Evolutionary conservation across 2,888 invertebrate genomes (phyloP), one percentile per base, ranked within the genome.

Genomic region (Peribatodes rhomboidaria): DNA sequence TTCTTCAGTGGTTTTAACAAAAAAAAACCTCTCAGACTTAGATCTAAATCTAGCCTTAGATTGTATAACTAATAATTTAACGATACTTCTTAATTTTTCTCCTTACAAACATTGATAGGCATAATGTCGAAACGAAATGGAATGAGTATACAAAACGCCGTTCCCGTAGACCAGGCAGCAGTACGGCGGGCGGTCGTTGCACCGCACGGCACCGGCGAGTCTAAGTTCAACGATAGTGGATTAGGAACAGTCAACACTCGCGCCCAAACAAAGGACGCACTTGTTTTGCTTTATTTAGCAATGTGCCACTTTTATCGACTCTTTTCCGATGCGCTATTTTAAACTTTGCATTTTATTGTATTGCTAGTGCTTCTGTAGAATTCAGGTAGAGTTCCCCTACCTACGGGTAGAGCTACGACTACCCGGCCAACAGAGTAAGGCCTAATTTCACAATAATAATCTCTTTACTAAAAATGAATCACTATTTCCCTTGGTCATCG

Each of bases 231-330:
- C 87, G 89, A 88, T 88, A 89, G 88, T 83, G 86, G 89, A 90
- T 90, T 90, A 90, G 88, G 84, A 83, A 88, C 87, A 88, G 90
- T 89, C 86, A 90, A 91, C 92, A 90, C 79, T 78, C 74, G 73
- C 80, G 75, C 69, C 79, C 83, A 89, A 90, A 90, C 90, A 90
- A 89, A 89, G 89, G 83, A 85, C 85, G 82, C 83, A 85, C 84
- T 85, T 87, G 87, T 88, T 88, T 86, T 85, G 84, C 84, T 85
- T 86, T 86, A 85, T 89, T 90, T 85, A 77, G 86, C 88, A 88
- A 89, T 81, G 81, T 78, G 80, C 82, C 81, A 80, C 86, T 85
- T 84, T 84, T 81, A 83, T 83, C 81, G 81, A 72, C 78, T 82
- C 80, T 82, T 83, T 87, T 86, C 87, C 85, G 84, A 80, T 80